Evolutionary conservation across 2,888 invertebrate species (phyloP), one percentile per base, ranked within the genome.

Genomic region (Synergus umbraculus): DNA sequence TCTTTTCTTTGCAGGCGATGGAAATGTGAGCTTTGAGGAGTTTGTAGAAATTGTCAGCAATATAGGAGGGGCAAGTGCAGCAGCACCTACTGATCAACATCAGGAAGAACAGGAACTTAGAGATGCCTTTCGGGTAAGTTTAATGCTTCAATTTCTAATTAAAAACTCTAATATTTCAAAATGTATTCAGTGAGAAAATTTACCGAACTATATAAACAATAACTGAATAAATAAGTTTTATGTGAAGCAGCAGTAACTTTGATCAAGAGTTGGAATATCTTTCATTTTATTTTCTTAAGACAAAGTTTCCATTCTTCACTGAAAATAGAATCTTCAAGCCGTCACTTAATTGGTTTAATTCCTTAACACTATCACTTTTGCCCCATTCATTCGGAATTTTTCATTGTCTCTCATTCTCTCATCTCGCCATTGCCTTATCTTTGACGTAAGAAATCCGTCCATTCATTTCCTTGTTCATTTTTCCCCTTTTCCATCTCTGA

Each of bases 11-110:
- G 89, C 88, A 97, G 97, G 97, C 66, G 97, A 97, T 91, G 97
- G 97, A 41, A 96, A 96, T 88, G 96, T 98, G 9, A 97, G 97
- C 89, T 97, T 97, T 87, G 96, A 97, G 87, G 98, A 98, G 91
- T 98, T 97, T 90, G 96, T 97, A 37, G 96, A 96, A 91, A 97
- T 97, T 85, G 94, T 96, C 9, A 96, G 96, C 77, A 95, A 96
- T 90, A 96, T 96, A 87, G 95, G 95, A 15, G 95, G 95, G 18
- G 95, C 95, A 7, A 93, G 93, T 41, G 93, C 94, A 43, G 94
- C 94, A 80, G 94, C 94, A 54, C 94, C 95, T 0, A 95, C 95
- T 0, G 96, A 96, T 89, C 97, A 97, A 91, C 96, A 97, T 89
- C 96, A 97, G 89, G 97, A 97, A 90, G 97, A 97, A 89, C 94